Percentiles rank a stretch among this genome's conserved stretches.
These are phyloP conservation scores for Mellivora capensis DNA, from an alignment of 2,113 vertebrate species.

Conservation along the genomic window DNA sequence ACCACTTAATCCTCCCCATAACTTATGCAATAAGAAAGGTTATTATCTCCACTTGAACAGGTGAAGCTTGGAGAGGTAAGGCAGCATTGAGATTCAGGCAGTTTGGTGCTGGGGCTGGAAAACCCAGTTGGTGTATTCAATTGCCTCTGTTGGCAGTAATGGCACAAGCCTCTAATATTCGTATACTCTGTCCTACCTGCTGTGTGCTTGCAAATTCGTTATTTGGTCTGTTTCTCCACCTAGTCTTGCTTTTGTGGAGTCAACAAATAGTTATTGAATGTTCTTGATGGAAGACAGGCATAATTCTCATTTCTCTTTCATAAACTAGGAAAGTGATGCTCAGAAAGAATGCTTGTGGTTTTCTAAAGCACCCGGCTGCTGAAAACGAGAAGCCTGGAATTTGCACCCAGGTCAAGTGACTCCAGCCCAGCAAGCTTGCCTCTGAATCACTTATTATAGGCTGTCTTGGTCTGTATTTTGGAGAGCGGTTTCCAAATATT, in stretches of 20 bases:
- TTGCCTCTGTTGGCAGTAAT: background rate
- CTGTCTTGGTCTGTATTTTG: background rate
- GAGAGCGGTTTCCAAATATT: background rate
- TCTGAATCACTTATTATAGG: background rate
- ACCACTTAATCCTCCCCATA: background rate
- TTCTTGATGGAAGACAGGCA: background rate
- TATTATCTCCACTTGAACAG: background rate
- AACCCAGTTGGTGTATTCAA: background rate
- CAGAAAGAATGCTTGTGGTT: background rate
- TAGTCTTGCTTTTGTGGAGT: background rate
- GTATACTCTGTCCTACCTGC: background rate
- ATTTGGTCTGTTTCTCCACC: background rate
- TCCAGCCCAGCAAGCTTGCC: background rate
- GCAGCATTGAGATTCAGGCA: background rate
- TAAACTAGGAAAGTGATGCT: background rate
- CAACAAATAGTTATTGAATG: background rate
- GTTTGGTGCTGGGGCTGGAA: background rate
- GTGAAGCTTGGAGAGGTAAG: background rate
- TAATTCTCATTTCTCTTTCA: background rate
- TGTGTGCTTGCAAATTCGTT: background rate
- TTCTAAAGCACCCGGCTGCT: background rate
- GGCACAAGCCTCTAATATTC: background rate
- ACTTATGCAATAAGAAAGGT: background rate
- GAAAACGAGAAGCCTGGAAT: constrained; percentile 11
- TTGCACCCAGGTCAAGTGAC: background rate